Evolutionary conservation across 2,888 invertebrate genomes (phyloP), one percentile per base, ranked within the genome.

Genomic region (Polia nebulosa): DNA sequence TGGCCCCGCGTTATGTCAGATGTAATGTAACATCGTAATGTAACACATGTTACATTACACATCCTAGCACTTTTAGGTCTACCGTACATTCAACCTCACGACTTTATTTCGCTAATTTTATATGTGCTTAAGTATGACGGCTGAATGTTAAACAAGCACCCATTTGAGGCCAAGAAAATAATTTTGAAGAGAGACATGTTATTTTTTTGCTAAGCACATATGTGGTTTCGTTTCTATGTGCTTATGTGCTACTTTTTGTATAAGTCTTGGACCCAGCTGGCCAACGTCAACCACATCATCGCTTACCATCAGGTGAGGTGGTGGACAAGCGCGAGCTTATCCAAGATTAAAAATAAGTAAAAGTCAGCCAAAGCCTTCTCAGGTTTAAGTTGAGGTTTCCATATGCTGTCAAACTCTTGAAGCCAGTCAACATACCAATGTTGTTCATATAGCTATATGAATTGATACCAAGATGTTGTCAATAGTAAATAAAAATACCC

Each of bases 1-100:
- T 76, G 73, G 76, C 36, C 65, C 75, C 76, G 79, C 80, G 80
- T 80, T 84, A 79, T 60, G 81, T 81, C 76, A 78, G 73, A 77
- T 72, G 78, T 72, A 76, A 77, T 73, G 81, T 76, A 69, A 80
- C 73, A 69, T 51, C 49, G 79, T 72, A 75, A 77, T 72, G 81
- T 72, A 69, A 80, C 73, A 71, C 62, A 80, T 77, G 79, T 82
- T 58, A 63, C 58, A 52, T 80, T 51, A 75, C 65, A 57, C 2
- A 62, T 63, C 36, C 60, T 57, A 80, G 63, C 61, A 58, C 39
- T 59, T 61, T 77, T 51, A 62, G 78, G 57, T 59, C 25, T 58
- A 27, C 51, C 39, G 17, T 29, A 60, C 22, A 51, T 65, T 49
- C 45, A 80, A 80, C 73, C 62, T 62, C 20, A 65, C 45, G 52